phyloP scores from a whole-genome alignment of 2,113 vertebrate species.

The Onychorhynchus coronatus region DNA sequence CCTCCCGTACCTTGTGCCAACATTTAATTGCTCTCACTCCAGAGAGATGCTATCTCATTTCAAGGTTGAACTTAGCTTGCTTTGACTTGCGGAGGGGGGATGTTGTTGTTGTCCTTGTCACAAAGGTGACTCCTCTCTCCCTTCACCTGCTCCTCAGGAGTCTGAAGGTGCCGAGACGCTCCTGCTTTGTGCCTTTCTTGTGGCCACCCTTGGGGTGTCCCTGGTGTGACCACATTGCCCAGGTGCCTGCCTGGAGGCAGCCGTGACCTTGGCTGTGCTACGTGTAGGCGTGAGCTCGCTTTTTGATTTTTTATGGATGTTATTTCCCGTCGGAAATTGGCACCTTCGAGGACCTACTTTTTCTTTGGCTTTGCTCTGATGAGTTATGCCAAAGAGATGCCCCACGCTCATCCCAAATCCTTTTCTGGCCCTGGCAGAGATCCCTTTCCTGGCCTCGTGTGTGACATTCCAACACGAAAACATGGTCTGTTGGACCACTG shows the following conservation, averaged over 20 bases:
- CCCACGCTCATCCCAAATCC: background rate
- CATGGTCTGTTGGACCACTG: background rate
- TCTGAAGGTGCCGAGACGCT: background rate
- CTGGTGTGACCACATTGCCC: rapidly evolving
- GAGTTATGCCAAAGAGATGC: rapidly evolving
- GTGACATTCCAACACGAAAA: rapidly evolving
- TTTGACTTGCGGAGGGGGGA: background rate
- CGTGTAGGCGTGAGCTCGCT: background rate
- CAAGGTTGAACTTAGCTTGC: background rate
- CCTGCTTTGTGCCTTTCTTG: background rate
- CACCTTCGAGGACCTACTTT: background rate
- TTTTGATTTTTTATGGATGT: rapidly evolving
- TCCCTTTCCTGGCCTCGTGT: rapidly evolving
- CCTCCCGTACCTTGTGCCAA: background rate
- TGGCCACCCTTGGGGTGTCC: background rate
- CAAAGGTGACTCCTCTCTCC: background rate
- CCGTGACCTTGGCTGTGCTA: rapidly evolving
- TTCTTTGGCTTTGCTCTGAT: background rate
- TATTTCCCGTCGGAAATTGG: background rate
- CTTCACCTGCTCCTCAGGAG: background rate
- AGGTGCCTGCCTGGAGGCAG: background rate
- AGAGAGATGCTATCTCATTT: constrained; percentile 13
- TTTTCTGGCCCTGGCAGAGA: background rate
- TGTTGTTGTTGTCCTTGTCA: background rate
- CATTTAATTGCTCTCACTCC: background rate